Evolutionary conservation across 2,888 invertebrate genomes (phyloP).

Genomic region (Cabera pusaria): DNA sequence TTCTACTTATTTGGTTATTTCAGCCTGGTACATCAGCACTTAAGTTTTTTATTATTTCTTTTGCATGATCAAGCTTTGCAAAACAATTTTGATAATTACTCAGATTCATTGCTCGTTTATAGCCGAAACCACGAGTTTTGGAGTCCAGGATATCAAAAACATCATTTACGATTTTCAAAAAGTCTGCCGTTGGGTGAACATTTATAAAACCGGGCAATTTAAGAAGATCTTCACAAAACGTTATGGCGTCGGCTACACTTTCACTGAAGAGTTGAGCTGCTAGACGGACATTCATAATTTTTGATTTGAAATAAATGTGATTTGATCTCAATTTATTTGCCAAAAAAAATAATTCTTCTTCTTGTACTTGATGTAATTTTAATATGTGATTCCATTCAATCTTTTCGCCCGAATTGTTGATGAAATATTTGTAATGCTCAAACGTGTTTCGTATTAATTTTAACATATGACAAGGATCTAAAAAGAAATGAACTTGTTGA

Average conservation of each 20-base stretch:
- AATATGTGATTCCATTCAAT: neutral
- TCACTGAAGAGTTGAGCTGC: neutral
- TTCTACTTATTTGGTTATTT: too few relatives aligned
- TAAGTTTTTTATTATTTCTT: too few relatives aligned
- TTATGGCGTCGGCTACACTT: neutral
- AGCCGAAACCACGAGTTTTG: neutral
- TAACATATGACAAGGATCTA: constrained; percentile 30
- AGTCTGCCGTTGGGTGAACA: neutral
- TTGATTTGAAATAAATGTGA: constrained; percentile 1
- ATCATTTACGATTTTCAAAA: neutral
- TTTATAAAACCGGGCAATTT: neutral
- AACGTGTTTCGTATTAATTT: constrained; percentile 27
- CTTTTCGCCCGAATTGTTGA: neutral
- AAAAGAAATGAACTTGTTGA: constrained; percentile 19
- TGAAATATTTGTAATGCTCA: constrained; percentile 13
- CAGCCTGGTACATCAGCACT: too few relatives aligned
- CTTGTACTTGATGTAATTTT: neutral
- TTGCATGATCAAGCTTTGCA: too few relatives aligned
- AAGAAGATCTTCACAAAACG: neutral
- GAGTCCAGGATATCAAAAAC: neutral
- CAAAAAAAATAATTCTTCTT: neutral
- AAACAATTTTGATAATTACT: neutral
- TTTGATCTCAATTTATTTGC: constrained; percentile 4
- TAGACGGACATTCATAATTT: neutral
- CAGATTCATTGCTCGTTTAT: neutral